These are phyloP conservation scores for Spicauda simplicius DNA, from an alignment of 2,888 invertebrate genomes.

Conservation along the genomic window DNA sequence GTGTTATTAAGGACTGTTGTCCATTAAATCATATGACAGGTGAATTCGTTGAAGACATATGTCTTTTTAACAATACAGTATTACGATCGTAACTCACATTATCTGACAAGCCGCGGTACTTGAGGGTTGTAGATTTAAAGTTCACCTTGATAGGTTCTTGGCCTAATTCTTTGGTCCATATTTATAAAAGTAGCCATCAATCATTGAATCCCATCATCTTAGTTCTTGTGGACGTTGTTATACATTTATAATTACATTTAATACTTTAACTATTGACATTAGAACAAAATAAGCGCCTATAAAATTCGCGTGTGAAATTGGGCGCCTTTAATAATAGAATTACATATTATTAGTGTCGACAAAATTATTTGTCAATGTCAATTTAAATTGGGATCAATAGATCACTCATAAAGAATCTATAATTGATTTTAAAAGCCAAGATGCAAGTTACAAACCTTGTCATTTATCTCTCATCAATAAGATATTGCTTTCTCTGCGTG, in stretches of 20 bases:
- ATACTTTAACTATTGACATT: background rate
- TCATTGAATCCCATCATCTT: slow-evolving; percentile 62
- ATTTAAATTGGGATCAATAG: slow-evolving; percentile 2
- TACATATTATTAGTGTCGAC: background rate
- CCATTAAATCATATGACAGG: slow-evolving; percentile 23
- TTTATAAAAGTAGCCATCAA: slow-evolving; percentile 71
- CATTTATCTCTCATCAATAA: slow-evolving; percentile 22
- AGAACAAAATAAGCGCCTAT: background rate
- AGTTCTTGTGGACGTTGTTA: background rate
- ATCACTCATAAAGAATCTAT: slow-evolving; percentile 16
- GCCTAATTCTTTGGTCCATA: slow-evolving; percentile 71
- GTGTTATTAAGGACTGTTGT: background rate
- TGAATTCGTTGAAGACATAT: slow-evolving; percentile 19
- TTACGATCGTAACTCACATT: slow-evolving; percentile 56
- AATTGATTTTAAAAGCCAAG: slow-evolving; percentile 15
- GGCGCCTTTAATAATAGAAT: too few species aligned
- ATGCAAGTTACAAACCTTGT: slow-evolving; percentile 2
- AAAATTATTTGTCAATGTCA: background rate
- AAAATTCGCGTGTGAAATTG: too few species aligned
- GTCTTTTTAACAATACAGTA: slow-evolving; percentile 35
- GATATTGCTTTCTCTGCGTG: slow-evolving; percentile 12
- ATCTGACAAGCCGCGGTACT: slow-evolving; percentile 64
- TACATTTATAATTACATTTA: background rate
- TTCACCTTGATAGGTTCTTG: slow-evolving; percentile 63
- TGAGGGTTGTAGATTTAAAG: slow-evolving; percentile 72